Base-by-base conservation (phyloP, 2,888 invertebrate genomes). In the Chrysolina americana region DNA sequence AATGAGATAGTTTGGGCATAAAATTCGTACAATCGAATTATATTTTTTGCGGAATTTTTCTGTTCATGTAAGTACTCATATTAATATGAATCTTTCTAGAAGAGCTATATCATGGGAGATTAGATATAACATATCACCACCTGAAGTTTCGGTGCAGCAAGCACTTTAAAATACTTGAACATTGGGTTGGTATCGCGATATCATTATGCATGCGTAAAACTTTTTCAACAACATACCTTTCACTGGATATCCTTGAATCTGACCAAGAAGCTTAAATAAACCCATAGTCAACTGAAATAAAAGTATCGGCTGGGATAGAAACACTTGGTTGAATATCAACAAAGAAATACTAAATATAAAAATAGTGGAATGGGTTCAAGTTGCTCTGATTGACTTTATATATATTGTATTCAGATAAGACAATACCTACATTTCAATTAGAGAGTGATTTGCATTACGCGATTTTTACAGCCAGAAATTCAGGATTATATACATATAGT, bases 191-290 rank as follows among this genome's bases (percentile, higher is more conserved):
- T 36, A 56, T 36, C 15, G 28, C 36, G 36, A 59, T 59, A 8
- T 28, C n/a, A 36, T 36, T 66, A 48, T 66, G 66, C 28, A 66
- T 66, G 48, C 66, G 65, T 65, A 48, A 65, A 65, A 65, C 41
- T 59, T 66, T 66, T 66, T 36, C 28, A 65, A 6, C 13, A 70
- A 56, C 65, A 68, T 73, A 73, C 76, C 76, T 76, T 76, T 76
- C 76, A 76, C 76, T 76, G 47, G 71, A 69, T 76, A 68, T 73
- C 76, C 76, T 76, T 76, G 76, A 71, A 66, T 71, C 50, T 69
- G 65, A 50, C 66, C 66, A 50, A 66, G 66, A 66, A 59, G 59
- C 36, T 59, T 59, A 56, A n/a, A 56, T 23, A 36, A 9, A 59
- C 59, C 59, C 59, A 59, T 59, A 59, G 36, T n/a, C 15, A 36